Percentiles rank a stretch among this genome's conserved stretches.
Conservation (phyloP, 2,113 vertebrate genomes). For the Spilogale gracilis region DNA sequence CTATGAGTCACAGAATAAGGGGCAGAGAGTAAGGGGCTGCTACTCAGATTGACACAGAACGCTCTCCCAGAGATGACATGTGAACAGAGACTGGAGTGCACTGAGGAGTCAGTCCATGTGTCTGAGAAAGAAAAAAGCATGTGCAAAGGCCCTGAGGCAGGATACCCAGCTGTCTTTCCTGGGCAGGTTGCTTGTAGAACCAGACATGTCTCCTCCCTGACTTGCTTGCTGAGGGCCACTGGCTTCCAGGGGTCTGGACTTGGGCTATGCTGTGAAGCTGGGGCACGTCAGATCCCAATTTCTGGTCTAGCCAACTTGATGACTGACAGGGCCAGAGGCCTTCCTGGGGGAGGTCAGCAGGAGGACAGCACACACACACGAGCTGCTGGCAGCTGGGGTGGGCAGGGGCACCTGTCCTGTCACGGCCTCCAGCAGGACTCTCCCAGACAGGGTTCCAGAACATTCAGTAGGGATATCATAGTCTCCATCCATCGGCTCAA, state of each 20-base stretch:
- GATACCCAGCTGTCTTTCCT: neutral
- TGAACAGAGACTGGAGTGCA: neutral
- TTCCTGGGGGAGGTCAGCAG: neutral
- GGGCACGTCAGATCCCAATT: neutral
- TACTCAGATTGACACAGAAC: neutral
- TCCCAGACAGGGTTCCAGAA: accelerated
- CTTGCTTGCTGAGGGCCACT: accelerated
- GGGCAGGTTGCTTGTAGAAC: accelerated
- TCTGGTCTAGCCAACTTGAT: neutral
- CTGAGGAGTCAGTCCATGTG: accelerated
- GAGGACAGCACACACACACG: too few relatives aligned
- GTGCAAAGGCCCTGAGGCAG: neutral
- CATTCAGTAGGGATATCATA: neutral
- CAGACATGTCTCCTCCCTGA: accelerated
- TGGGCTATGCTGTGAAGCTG: accelerated
- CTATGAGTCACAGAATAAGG: accelerated
- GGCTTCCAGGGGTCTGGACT: neutral
- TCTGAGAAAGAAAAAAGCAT: accelerated
- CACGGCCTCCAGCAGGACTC: neutral
- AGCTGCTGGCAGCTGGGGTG: neutral
- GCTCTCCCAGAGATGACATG: neutral
- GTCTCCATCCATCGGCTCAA: neutral
- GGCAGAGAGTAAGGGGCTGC: accelerated
- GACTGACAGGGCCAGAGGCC: neutral
- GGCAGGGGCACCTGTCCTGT: accelerated